A percentile compares a stretch with the other conserved stretches of the same genome.
Evolutionary conservation across 1,140 invertebrate species (phyloP).

Genomic region (Euborellia annulipes): DNA sequence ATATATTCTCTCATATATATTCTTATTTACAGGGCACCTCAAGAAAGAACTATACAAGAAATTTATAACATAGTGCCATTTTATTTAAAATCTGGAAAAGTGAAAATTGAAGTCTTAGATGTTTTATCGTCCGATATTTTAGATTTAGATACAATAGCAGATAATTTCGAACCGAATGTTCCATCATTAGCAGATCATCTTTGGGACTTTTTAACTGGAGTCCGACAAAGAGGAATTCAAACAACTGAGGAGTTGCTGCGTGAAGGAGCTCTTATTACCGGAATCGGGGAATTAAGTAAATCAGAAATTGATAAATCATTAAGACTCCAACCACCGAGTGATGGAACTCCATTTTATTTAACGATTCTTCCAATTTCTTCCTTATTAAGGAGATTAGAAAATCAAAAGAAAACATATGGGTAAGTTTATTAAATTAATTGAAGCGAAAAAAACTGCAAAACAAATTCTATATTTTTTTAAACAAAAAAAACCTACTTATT

Average conservation of each 20-base stretch:
- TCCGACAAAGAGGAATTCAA: conserved; percentile 56
- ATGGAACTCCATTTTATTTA: conserved; percentile 52
- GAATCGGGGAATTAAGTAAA: conserved; percentile 49
- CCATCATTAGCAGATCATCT: conserved; percentile 55
- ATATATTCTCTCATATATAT: neutral
- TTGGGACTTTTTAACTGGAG: conserved; percentile 61
- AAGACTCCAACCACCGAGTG: conserved; percentile 45
- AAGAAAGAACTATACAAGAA: conserved; percentile 53
- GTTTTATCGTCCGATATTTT: conserved; percentile 53
- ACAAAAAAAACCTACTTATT: too few relatives aligned
- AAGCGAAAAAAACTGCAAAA: too few relatives aligned
- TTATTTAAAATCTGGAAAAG: conserved; percentile 40
- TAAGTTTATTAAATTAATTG: conserved; percentile 13
- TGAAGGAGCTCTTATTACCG: conserved; percentile 56
- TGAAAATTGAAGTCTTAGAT: conserved; percentile 49
- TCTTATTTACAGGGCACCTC: conserved; percentile 43
- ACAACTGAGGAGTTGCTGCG: conserved; percentile 63
- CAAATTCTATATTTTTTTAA: too few relatives aligned
- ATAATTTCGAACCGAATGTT: conserved; percentile 54
- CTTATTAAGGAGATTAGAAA: conserved; percentile 46
- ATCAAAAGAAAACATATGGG: conserved; percentile 43
- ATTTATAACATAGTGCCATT: conserved; percentile 59
- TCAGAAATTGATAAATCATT: conserved; percentile 25
- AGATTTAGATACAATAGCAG: conserved; percentile 59
- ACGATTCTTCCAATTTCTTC: conserved; percentile 49